phyloP scores from a whole-genome alignment of 2,797 vertebrate genomes.

The Myioborus miniatus region DNA sequence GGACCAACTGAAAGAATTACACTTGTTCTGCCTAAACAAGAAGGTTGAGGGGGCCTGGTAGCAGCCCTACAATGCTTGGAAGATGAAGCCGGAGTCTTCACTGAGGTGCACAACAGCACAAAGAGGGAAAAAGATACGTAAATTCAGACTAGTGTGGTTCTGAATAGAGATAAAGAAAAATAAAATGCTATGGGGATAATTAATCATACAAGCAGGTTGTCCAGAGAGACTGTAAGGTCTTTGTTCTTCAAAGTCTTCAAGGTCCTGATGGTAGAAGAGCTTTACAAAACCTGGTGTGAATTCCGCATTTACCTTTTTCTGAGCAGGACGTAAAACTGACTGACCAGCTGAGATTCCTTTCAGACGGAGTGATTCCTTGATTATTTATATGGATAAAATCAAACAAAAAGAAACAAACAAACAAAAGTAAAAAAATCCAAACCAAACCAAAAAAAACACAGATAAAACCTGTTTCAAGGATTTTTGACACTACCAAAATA shows the following conservation, averaged over 20 bases:
- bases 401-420: neutral
- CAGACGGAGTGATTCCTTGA: neutral
- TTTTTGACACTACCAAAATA: neutral
- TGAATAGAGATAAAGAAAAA: neutral
- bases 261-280: neutral
- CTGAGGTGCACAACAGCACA: neutral
- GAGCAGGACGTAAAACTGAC: neutral
- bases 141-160: neutral
- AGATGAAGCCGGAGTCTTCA: neutral
- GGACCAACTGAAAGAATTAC: fast-evolving
- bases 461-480: neutral
- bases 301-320: neutral
- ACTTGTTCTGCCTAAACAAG: neutral
- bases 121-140: neutral
- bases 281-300: neutral
- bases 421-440: neutral
- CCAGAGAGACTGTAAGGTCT: neutral
- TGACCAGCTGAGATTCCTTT: neutral
- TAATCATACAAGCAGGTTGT: neutral
- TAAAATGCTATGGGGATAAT: neutral
- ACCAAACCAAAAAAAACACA: neutral
- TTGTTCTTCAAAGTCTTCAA: neutral
- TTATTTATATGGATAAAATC: neutral
- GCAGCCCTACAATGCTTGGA: neutral
- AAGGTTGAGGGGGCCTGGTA: neutral